Evolutionary conservation across 2,888 invertebrate species (phyloP).

Genomic region (Pediacus dermestoides): DNA sequence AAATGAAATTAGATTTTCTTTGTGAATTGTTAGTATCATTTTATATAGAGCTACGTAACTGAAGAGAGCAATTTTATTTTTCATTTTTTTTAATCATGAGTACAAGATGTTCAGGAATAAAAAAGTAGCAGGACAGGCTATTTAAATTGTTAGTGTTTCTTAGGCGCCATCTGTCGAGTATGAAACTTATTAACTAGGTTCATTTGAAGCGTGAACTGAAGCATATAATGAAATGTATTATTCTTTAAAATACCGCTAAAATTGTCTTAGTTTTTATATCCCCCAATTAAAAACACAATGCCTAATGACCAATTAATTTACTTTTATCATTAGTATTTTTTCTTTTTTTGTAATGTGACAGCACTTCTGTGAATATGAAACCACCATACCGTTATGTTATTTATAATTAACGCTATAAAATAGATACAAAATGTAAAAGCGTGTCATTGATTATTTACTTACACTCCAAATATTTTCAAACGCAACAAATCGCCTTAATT

Average conservation of each 20-base stretch:
- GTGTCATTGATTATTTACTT: too few relatives aligned
- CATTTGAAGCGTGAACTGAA: conserved; percentile 38
- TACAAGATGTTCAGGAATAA: too few relatives aligned
- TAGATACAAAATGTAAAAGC: too few relatives aligned
- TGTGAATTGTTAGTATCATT: too few relatives aligned
- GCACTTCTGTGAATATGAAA: conserved; percentile 2
- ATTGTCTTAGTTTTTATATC: conserved; percentile 40
- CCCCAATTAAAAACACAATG: conserved; percentile 38
- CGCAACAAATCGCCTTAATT: too few relatives aligned
- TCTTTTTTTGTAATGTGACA: conserved; percentile 8
- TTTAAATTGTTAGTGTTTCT: not conserved
- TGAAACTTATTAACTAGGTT: conserved; percentile 37
- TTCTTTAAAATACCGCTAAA: conserved; percentile 43
- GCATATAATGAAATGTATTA: conserved; percentile 43
- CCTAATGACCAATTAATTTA: conserved; percentile 39
- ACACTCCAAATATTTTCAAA: too few relatives aligned
- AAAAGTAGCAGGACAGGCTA: not conserved
- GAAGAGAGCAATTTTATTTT: too few relatives aligned
- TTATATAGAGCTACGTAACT: too few relatives aligned
- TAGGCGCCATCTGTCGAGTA: conserved; percentile 32
- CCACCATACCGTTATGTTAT: too few relatives aligned
- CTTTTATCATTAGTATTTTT: conserved; percentile 22
- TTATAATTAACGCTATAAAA: too few relatives aligned
- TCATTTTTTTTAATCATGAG: too few relatives aligned
- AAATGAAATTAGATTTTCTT: too few relatives aligned